Conservation (phyloP, 2,888 invertebrate genomes). For the Andrena camellia region DNA sequence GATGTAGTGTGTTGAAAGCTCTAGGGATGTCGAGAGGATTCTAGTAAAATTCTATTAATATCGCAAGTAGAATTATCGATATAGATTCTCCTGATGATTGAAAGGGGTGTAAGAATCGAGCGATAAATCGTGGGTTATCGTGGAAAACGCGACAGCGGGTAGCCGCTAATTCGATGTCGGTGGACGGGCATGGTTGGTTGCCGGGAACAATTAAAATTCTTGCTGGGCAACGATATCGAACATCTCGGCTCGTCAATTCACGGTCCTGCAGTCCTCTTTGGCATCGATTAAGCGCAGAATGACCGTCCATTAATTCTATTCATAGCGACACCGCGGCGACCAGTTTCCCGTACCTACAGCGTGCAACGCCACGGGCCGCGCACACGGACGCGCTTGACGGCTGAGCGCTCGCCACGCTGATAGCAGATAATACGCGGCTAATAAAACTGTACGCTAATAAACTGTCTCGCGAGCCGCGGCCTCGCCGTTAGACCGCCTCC, state of each 20-base stretch:
- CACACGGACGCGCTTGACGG: slow-evolving; percentile 31
- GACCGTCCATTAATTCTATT: slow-evolving; percentile 75
- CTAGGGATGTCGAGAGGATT: too few relatives aligned
- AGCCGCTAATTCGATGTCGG: slow-evolving; percentile 39
- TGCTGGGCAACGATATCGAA: slow-evolving; percentile 53
- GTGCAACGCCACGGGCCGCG: slow-evolving; percentile 17
- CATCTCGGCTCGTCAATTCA: slow-evolving; percentile 64
- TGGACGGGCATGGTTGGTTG: slow-evolving; percentile 28
- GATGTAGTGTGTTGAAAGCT: too few relatives aligned
- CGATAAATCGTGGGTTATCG: slow-evolving; percentile 52
- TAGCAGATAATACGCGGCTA: slow-evolving; percentile 56
- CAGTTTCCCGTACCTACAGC: slow-evolving; percentile 60
- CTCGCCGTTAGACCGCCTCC: slow-evolving; percentile 32
- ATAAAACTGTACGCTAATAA: slow-evolving; percentile 43
- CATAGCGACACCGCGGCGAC: slow-evolving; percentile 68
- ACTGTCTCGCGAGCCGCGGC: slow-evolving; percentile 39
- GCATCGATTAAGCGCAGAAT: slow-evolving; percentile 64
- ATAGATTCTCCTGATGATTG: too few relatives aligned
- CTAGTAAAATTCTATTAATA: too few relatives aligned
- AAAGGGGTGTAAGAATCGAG: not conserved
- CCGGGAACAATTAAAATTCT: slow-evolving; percentile 63
- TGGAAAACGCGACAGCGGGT: slow-evolving; percentile 1
- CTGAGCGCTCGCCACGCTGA: slow-evolving; percentile 25
- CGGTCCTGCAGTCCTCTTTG: slow-evolving; percentile 50
- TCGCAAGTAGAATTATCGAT: too few relatives aligned